Conservation (phyloP, 2,113 vertebrate genomes). For the Mormyrus iriodes region DNA sequence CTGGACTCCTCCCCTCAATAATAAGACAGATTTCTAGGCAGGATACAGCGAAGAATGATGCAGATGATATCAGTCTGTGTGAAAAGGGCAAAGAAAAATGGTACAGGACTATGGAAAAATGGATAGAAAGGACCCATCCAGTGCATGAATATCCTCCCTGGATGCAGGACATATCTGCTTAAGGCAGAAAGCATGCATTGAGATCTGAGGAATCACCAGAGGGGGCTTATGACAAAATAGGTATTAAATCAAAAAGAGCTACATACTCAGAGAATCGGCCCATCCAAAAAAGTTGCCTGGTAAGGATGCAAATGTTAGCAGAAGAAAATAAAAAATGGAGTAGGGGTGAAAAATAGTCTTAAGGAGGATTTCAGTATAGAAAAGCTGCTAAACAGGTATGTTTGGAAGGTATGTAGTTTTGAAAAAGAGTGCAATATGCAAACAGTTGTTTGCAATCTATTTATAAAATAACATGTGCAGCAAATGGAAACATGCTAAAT, state of each 20-base stretch:
- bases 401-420: background rate
- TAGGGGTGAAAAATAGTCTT: conserved; percentile 30
- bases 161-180: conserved; percentile 16
- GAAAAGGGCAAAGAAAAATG: background rate
- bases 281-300: conserved; percentile 99
- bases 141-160: conserved; percentile 60
- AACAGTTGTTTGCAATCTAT: background rate
- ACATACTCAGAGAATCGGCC: conserved; percentile 89
- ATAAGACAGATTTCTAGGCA: background rate
- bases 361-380: background rate
- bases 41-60: background rate
- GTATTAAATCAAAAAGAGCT: conserved; percentile 59
- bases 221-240: conserved; percentile 31
- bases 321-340: conserved; percentile 35
- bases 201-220: conserved; percentile 41
- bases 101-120: background rate
- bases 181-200: conserved; percentile 52
- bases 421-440: background rate
- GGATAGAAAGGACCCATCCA: conserved; percentile 28
- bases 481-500: background rate
- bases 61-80: background rate
- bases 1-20: background rate
- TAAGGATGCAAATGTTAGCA: conserved; percentile 68
- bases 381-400: background rate
- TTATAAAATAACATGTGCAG: background rate